phyloP scores from a whole-genome alignment of 2,113 vertebrate species.

The Calyptomena viridis region DNA sequence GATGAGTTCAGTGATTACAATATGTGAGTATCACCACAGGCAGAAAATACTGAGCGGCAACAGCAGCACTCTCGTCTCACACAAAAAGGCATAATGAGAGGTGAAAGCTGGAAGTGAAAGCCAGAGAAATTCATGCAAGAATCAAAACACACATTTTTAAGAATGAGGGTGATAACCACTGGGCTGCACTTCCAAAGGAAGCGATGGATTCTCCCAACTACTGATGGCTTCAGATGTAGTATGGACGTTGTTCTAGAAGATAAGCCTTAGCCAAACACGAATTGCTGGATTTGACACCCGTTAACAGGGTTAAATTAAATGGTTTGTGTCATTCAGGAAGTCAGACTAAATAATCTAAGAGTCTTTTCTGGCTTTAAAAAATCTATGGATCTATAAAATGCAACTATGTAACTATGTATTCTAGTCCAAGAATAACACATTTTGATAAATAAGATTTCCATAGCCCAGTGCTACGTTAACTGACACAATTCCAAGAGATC shows the following conservation, averaged over 20 bases:
- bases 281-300: not conserved
- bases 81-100: not conserved
- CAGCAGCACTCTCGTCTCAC: not conserved
- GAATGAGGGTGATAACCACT: conserved; percentile 2
- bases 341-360: conserved; percentile 16
- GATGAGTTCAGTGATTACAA: conserved; percentile 9
- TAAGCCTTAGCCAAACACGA: conserved; percentile 34
- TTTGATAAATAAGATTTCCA: conserved; percentile 41
- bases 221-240: conserved; percentile 17
- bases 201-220: conserved; percentile 25
- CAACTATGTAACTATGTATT: not conserved
- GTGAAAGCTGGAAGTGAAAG: conserved; percentile 34
- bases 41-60: conserved; percentile 14
- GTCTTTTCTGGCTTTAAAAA: conserved; percentile 24
- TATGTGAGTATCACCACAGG: not conserved
- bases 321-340: conserved; percentile 28
- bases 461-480: not conserved
- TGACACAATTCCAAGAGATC: conserved; percentile 15
- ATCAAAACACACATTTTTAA: conserved; percentile 24
- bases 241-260: not conserved
- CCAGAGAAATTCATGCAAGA: conserved; percentile 32
- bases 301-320: conserved; percentile 20
- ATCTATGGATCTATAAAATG: conserved; percentile 8
- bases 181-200: conserved; percentile 23
- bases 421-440: conserved; percentile 47